Evolutionary conservation across 2,113 vertebrate genomes (phyloP).

Genomic region (Pontoporia blainvillei): DNA sequence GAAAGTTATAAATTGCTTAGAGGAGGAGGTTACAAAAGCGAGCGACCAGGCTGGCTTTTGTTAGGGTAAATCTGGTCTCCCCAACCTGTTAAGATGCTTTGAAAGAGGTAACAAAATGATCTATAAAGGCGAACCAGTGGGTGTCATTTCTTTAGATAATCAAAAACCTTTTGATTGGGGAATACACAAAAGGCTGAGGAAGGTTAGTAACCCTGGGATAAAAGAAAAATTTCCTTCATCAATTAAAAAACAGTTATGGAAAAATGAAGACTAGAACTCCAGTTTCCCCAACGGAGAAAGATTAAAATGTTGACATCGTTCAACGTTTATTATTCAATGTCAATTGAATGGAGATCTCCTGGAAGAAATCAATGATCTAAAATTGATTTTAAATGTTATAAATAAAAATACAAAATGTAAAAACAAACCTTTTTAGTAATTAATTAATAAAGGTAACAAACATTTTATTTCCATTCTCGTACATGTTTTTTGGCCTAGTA

Average conservation of each 20-base stretch:
- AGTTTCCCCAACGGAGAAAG: constrained; percentile 53
- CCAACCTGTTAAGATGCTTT: constrained; percentile 76
- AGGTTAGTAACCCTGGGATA: constrained; percentile 67
- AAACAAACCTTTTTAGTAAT: background rate
- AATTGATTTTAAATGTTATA: background rate
- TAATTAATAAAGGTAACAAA: background rate
- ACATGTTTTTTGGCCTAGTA: background rate
- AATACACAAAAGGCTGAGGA: constrained; percentile 70
- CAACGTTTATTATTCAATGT: constrained; percentile 20
- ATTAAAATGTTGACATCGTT: constrained; percentile 41
- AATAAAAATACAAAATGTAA: constrained; percentile 4
- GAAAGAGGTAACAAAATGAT: constrained; percentile 76
- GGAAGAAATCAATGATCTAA: background rate
- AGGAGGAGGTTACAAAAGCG: constrained; percentile 70
- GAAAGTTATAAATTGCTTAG: constrained; percentile 76
- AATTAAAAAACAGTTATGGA: constrained; percentile 73
- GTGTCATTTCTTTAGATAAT: constrained; percentile 76
- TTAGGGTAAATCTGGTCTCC: constrained; percentile 74
- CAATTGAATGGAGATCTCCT: background rate
- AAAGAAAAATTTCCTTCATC: constrained; percentile 71
- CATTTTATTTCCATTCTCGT: background rate
- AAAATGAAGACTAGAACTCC: constrained; percentile 59
- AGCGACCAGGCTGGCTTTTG: constrained; percentile 68
- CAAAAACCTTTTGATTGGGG: constrained; percentile 74
- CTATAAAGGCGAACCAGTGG: constrained; percentile 70